Evolutionary conservation across 2,888 invertebrate genomes (phyloP).

Genomic region (Steromphala cineraria): DNA sequence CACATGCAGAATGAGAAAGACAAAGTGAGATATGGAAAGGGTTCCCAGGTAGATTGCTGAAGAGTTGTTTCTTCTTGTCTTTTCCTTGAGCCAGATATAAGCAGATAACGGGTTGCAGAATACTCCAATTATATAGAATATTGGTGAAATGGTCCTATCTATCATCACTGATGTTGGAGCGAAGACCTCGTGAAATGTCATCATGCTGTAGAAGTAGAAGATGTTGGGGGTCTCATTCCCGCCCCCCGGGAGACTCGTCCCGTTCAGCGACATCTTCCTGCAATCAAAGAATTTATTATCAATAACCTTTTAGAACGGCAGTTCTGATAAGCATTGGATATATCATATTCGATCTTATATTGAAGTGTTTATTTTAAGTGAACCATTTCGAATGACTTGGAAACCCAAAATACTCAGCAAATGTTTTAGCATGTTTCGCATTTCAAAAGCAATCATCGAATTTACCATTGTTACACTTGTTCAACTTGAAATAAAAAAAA

Average conservation of each 20-base stretch:
- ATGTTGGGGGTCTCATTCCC: background rate
- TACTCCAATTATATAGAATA: slow-evolving; percentile 72
- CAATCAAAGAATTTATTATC: background rate
- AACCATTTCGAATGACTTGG: no score
- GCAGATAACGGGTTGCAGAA: slow-evolving; percentile 71
- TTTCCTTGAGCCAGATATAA: slow-evolving; percentile 69
- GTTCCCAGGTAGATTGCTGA: slow-evolving; percentile 73
- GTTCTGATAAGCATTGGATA: no score
- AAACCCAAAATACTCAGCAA: no score
- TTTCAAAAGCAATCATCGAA: no score
- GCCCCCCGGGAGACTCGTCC: background rate
- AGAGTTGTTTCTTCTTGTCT: slow-evolving; percentile 70
- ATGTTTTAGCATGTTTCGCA: no score
- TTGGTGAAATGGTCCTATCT: slow-evolving; percentile 69
- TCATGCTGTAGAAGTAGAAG: background rate
- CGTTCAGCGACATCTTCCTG: slow-evolving; percentile 17
- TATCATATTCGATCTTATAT: no score
- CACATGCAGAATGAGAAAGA: slow-evolving; percentile 69
- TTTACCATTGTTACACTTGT: no score
- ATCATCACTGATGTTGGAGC: slow-evolving; percentile 62
- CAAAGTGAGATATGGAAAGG: slow-evolving; percentile 69
- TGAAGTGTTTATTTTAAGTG: no score
- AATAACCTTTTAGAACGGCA: no score
- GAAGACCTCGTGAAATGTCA: slow-evolving; percentile 31
- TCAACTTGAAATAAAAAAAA: no score